These are phyloP conservation scores for Melanotaenia nigrans DNA, from an alignment of 2,797 vertebrate genomes.

Conservation along the genomic window DNA sequence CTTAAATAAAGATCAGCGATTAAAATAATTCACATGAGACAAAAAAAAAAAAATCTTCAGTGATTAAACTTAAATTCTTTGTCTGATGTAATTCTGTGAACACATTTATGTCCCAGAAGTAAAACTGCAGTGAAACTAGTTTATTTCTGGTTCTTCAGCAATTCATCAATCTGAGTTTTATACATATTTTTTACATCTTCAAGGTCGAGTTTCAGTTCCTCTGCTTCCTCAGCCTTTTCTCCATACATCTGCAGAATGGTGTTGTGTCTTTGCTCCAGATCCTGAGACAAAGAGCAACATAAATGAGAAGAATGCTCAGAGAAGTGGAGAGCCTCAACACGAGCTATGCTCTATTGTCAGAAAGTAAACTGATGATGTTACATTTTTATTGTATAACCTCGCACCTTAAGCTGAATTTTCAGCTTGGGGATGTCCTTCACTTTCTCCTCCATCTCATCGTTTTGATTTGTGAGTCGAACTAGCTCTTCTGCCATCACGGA, in stretches of 20 bases:
- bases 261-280: conserved; percentile 97
- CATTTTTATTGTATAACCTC: conserved; percentile 10
- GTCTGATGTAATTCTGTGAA: conserved; percentile 23
- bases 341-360: background rate
- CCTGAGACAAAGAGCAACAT: conserved; percentile 79
- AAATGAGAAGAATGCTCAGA: background rate
- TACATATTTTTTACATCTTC: conserved; percentile 99
- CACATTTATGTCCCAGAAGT: conserved; percentile 32
- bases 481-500: conserved; percentile 95
- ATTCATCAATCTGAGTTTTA: conserved; percentile 97
- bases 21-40: conserved; percentile 47
- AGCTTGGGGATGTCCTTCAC: conserved; percentile 92
- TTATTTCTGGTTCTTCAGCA: conserved; percentile 88
- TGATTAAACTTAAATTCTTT: conserved; percentile 37
- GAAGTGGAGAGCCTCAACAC: background rate
- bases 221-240: conserved; percentile 97
- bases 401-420: conserved; percentile 88
- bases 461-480: conserved; percentile 94
- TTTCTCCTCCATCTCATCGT: conserved; percentile 93
- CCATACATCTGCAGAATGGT: conserved; percentile 99
- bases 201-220: conserved; percentile 94
- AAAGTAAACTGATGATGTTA: background rate
- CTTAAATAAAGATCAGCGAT: conserved; percentile 54
- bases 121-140: conserved; percentile 16
- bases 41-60: conserved; percentile 27